Base-by-base conservation (phyloP, 2,797 vertebrate genomes). In the Salmo trutta region DNA sequence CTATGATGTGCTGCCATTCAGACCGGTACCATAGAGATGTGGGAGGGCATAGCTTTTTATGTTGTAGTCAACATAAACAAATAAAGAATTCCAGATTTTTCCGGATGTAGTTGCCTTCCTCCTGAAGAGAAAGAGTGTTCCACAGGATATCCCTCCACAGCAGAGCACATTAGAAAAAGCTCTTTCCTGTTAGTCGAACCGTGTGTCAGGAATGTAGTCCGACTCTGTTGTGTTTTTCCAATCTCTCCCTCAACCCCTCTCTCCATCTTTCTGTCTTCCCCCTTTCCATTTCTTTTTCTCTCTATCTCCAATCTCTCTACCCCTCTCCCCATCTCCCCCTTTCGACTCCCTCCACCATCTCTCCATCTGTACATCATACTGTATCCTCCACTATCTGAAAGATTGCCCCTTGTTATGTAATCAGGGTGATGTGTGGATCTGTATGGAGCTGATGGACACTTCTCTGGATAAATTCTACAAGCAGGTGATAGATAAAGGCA, bases 381-480 rank as follows among this genome's bases (percentile, higher is more conserved):
- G 2, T 19, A 31, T 29, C 17, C 24, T 7, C 27, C 12, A 19
- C 56, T 14, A 31, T 24, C 31, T 59, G 73, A 59, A 14, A 33
- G 16, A 12, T n/a, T 12, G 59, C 17, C 27, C 21, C 7, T 27
- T 64, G 19, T 12, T 51, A 52, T 75, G 17, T n/a, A 85, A 76
- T 74, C 88, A 99, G 97, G 97, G 97, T 4, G 97, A 99, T 0
- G 97, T 98, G 52, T 99, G 97, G 97, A 99, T 99, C 89, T 99
- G 97, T 85, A 98, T 99, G 97, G 97, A 99, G 89, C 94, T 99
- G 86, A 97, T 99, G 97, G 97, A 99, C 90, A 99, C 97, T 0
- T 99, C 97, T n/a, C 92, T 99, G 90, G 97, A 99, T 88, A 99
- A 99, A 86, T 99, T 99, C 93, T 99, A 98, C 92, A 99, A 98